A percentile compares a stretch with the other conserved stretches of the same genome.
phyloP scores from a whole-genome alignment of 2,888 invertebrate species.

The Caenorhabditis sp. region DNA sequence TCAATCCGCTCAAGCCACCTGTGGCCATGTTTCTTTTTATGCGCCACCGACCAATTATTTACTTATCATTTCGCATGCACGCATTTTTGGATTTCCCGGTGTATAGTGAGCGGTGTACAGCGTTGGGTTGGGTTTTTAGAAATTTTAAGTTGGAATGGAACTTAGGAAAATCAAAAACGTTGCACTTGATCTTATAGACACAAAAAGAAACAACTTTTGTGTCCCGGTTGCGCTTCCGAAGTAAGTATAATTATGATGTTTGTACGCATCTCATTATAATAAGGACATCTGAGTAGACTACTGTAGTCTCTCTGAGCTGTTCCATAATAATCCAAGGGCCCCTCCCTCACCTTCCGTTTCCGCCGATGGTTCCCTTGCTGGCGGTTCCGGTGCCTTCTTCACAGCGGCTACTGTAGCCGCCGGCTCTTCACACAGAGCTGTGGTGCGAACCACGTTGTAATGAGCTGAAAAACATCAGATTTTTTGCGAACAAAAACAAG shows the following conservation, averaged over 20 bases:
- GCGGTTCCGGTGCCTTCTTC: conserved; percentile 12
- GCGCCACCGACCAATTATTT: conserved; percentile 56
- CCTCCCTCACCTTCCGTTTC: conserved; percentile 49
- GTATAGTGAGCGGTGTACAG: background rate
- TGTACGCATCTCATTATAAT: conserved; percentile 23
- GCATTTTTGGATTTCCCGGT: conserved; percentile 9
- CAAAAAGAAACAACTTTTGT: no score
- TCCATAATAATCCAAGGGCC: conserved; percentile 17
- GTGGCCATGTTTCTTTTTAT: conserved; percentile 54
- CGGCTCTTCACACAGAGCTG: conserved; percentile 56
- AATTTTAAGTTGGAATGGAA: no score
- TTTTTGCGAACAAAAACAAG: background rate
- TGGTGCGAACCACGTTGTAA: conserved; percentile 45
- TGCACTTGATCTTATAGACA: no score
- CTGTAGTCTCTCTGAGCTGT: conserved; percentile 18
- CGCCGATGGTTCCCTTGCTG: conserved; percentile 42
- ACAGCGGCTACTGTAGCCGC: conserved; percentile 26
- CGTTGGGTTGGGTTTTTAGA: background rate
- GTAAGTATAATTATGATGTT: conserved; percentile 28
- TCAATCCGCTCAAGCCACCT: conserved; percentile 37
- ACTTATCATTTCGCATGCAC: conserved; percentile 52
- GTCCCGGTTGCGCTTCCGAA: no score
- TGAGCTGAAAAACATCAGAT: conserved; percentile 60
- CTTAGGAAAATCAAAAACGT: no score
- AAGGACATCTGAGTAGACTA: conserved; percentile 22